Evolutionary conservation across 2,797 vertebrate genomes (phyloP).

Genomic region (Hypotaenidia okinawae): DNA sequence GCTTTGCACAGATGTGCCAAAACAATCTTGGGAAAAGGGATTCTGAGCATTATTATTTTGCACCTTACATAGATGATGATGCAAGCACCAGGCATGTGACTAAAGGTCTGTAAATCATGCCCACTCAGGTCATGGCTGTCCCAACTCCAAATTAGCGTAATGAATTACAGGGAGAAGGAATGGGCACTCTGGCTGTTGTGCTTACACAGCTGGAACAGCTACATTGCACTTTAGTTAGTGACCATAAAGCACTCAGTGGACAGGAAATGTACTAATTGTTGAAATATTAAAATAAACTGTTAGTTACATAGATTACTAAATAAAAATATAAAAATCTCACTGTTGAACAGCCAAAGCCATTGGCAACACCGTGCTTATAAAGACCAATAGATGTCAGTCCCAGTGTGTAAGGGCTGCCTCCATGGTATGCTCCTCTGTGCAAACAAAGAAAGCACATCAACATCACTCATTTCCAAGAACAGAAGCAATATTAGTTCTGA

Average conservation of each 20-base stretch:
- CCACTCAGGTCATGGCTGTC: accelerated
- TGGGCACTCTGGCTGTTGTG: not conserved
- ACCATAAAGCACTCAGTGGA: not conserved
- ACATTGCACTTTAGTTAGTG: not conserved
- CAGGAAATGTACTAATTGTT: not conserved
- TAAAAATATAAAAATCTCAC: constrained; percentile 75
- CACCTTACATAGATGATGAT: not conserved
- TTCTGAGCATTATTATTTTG: not conserved
- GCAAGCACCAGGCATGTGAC: not conserved
- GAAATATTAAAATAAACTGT: not conserved
- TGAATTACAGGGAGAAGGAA: not conserved
- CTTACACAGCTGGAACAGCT: not conserved
- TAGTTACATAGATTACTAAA: not conserved
- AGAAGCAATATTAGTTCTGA: not conserved
- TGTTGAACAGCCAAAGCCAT: constrained; percentile 84
- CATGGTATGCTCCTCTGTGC: constrained; percentile 91
- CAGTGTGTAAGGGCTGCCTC: constrained; percentile 83
- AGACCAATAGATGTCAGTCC: constrained; percentile 83
- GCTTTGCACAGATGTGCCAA: not conserved
- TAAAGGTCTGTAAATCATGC: not conserved
- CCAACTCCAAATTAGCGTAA: not conserved
- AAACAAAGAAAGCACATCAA: constrained; percentile 40
- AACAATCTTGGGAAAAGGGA: not conserved
- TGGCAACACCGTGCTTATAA: constrained; percentile 84
- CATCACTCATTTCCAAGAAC: not conserved